A percentile compares a stretch with the other conserved stretches of the same genome.
Evolutionary conservation across 2,113 vertebrate genomes (phyloP).

Genomic region (Rhinopithecus roxellana): DNA sequence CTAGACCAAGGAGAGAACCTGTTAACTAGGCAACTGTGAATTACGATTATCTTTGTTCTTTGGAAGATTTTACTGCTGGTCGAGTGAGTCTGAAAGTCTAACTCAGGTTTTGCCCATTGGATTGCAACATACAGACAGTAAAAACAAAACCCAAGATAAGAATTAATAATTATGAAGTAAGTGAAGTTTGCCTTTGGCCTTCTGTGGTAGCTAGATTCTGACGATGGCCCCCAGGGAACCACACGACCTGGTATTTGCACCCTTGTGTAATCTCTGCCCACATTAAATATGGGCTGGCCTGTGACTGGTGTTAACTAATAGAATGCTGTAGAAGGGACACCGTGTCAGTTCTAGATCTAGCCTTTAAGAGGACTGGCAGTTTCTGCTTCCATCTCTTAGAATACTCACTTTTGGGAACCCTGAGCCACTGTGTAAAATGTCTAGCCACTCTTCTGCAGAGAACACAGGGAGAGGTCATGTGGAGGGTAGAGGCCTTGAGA

Average conservation of each 20-base stretch:
- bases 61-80: not conserved
- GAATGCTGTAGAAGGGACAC: not conserved
- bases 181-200: not conserved
- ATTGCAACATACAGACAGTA: not conserved
- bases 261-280: not conserved
- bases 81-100: not conserved
- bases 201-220: not conserved
- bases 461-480: not conserved
- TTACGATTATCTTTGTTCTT: slow-evolving; percentile 17
- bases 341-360: not conserved
- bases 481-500: not conserved
- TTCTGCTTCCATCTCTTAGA: not conserved
- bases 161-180: not conserved
- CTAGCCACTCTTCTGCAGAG: not conserved
- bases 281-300: not conserved
- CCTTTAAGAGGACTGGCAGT: not conserved
- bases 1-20: not conserved
- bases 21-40: not conserved
- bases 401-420: not conserved
- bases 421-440: not conserved
- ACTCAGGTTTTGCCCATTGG: not conserved
- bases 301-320: not conserved
- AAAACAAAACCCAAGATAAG: slow-evolving; percentile 10
- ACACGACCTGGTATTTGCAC: not conserved
- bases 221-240: not conserved